Evolutionary conservation across 2,113 vertebrate species (phyloP).

Genomic region (Forbesichthys papilliferus): DNA sequence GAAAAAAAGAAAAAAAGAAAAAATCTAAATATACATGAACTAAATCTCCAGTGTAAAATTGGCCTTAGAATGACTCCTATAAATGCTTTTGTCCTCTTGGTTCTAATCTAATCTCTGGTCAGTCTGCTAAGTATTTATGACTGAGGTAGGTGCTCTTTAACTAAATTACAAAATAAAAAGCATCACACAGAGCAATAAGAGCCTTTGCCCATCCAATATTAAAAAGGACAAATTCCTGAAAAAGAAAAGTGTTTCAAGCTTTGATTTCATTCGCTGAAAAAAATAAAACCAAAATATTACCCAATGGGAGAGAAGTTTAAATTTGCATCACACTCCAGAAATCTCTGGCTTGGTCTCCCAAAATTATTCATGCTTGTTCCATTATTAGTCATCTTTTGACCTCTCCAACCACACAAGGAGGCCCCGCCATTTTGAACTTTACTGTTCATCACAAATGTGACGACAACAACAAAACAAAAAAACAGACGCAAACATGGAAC

Average conservation of each 20-base stretch:
- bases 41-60: constrained; percentile 73
- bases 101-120: constrained; percentile 65
- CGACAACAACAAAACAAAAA: constrained; percentile 16
- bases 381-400: constrained; percentile 18
- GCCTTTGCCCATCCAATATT: constrained; percentile 48
- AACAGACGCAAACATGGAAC: constrained; percentile 43
- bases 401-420: constrained; percentile 40
- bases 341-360: constrained; percentile 25
- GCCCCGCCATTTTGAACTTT: constrained; percentile 34
- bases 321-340: constrained; percentile 54
- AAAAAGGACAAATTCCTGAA: constrained; percentile 57
- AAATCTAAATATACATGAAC: constrained; percentile 25
- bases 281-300: constrained; percentile 21
- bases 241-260: constrained; percentile 52
- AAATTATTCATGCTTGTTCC: constrained; percentile 16
- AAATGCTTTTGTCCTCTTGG: constrained; percentile 35
- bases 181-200: constrained; percentile 44
- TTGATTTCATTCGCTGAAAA: constrained; percentile 47
- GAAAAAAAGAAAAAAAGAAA: constrained; percentile 21
- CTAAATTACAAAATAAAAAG: constrained; percentile 60
- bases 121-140: constrained; percentile 73
- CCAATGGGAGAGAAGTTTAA: constrained; percentile 32
- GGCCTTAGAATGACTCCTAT: constrained; percentile 51
- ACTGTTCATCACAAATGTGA: constrained; percentile 54
- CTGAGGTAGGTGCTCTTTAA: constrained; percentile 81